A percentile compares a stretch with the other conserved stretches of the same genome.
Conservation (phyloP, 2,888 invertebrate species). For the Isotomurus palustris region DNA sequence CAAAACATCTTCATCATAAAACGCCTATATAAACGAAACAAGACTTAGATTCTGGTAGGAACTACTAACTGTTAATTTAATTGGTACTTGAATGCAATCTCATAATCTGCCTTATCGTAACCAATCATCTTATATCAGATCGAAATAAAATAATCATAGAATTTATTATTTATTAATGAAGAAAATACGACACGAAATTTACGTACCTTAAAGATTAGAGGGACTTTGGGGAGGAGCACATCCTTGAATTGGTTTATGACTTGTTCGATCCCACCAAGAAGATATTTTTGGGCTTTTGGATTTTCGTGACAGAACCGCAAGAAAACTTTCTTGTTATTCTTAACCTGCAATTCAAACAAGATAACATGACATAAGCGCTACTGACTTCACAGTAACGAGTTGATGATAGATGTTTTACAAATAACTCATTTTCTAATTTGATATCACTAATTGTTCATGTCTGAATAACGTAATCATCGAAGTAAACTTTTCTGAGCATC, state of each 20-base stretch:
- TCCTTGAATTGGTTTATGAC: slow-evolving; percentile 76
- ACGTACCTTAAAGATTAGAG: slow-evolving; percentile 73
- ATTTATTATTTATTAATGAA: background rate
- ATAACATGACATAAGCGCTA: background rate
- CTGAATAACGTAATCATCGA: too few relatives aligned
- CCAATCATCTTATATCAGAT: slow-evolving; percentile 41
- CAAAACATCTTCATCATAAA: slow-evolving; percentile 92
- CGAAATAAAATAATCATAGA: slow-evolving; percentile 45
- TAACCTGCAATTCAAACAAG: slow-evolving; percentile 56
- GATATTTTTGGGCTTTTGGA: slow-evolving; percentile 79
- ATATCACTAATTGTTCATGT: too few relatives aligned
- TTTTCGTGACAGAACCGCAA: slow-evolving; percentile 78
- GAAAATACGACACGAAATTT: background rate
- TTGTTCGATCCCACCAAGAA: slow-evolving; percentile 92
- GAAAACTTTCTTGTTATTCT: slow-evolving; percentile 70
- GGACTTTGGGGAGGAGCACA: slow-evolving; percentile 77
- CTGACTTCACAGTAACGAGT: too few relatives aligned
- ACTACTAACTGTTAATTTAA: background rate
- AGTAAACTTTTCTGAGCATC: too few relatives aligned
- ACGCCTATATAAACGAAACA: slow-evolving; percentile 55
- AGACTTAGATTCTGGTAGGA: background rate
- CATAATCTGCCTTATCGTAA: slow-evolving; percentile 45
- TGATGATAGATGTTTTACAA: background rate
- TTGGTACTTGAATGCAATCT: slow-evolving; percentile 8
- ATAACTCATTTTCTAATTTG: background rate